Conservation (phyloP, 2,888 invertebrate species). For the Philhelius pedissequus region DNA sequence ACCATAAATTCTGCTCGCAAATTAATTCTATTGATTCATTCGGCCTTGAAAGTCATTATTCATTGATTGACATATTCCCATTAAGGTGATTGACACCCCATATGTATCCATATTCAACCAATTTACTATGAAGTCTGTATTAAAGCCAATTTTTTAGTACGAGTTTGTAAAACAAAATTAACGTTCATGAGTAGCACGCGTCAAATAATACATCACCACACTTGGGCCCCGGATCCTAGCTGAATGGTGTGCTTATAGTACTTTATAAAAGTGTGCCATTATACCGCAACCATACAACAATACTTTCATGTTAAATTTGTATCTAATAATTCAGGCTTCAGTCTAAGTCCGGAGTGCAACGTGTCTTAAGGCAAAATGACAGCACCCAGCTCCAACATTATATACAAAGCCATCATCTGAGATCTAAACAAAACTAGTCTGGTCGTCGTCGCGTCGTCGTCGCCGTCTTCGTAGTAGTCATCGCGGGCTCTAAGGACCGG, state of each 20-base stretch:
- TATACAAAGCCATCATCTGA: constrained; percentile 45
- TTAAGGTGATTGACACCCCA: constrained; percentile 55
- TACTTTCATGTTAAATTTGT: constrained; percentile 37
- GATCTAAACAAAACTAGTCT: constrained; percentile 43
- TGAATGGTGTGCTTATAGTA: constrained; percentile 28
- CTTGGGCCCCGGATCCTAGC: not conserved
- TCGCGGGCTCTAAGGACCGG: not conserved
- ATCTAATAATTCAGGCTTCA: constrained; percentile 54
- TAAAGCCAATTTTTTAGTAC: not conserved
- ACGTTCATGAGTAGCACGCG: constrained; percentile 60
- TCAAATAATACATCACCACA: constrained; percentile 46
- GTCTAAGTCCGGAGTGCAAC: constrained; percentile 10
- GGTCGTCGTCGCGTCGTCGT: constrained; percentile 11
- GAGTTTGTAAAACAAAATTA: not conserved
- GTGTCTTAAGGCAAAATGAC: constrained; percentile 56
- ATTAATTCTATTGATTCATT: not conserved
- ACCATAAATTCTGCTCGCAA: constrained; percentile 8
- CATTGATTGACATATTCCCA: constrained; percentile 55
- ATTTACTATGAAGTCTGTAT: constrained; percentile 46
- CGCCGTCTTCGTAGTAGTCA: not conserved
- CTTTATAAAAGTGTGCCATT: constrained; percentile 51
- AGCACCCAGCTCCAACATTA: constrained; percentile 33
- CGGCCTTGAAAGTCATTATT: constrained; percentile 52
- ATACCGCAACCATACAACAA: not conserved
- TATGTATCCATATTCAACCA: constrained; percentile 1